phyloP scores from a whole-genome alignment of 2,888 invertebrate genomes.

The Pollenia amentaria region DNA sequence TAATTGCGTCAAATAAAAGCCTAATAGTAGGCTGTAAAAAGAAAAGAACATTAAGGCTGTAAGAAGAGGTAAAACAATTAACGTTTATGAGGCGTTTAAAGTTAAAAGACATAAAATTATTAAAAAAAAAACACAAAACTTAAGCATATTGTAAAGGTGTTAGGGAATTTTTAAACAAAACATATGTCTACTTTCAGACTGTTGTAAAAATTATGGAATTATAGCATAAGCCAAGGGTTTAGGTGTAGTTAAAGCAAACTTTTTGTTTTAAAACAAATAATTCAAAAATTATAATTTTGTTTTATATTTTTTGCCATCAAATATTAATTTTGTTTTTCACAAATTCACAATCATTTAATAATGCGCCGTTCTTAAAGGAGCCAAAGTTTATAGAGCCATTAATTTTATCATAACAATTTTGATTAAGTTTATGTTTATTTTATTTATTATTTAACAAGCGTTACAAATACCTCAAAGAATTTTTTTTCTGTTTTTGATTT shows the following conservation, averaged over 20 bases:
- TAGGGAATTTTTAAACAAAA: not conserved
- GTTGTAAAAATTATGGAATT: not conserved
- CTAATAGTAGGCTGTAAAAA: constrained; percentile 54
- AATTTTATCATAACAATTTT: not conserved
- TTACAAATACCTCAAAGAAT: not conserved
- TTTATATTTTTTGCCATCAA: not conserved
- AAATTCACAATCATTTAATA: not conserved
- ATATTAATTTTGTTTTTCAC: not conserved
- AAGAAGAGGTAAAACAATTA: constrained; percentile 7
- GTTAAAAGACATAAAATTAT: not conserved
- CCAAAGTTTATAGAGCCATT: too few species aligned
- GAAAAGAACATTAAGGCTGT: not conserved
- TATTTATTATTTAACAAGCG: not conserved
- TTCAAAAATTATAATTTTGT: not conserved
- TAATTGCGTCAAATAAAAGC: constrained; percentile 66
- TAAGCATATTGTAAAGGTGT: not conserved
- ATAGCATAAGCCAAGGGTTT: not conserved
- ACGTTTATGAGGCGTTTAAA: not conserved
- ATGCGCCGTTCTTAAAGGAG: constrained; percentile 20
- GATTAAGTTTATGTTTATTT: not conserved
- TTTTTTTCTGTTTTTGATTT: not conserved
- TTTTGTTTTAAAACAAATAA: too few species aligned
- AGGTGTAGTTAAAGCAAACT: too few species aligned
- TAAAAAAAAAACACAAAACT: not conserved
- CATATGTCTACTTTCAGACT: constrained; percentile 5